Base-by-base conservation (phyloP, 2,113 vertebrate species). In the Chamaea fasciata region DNA sequence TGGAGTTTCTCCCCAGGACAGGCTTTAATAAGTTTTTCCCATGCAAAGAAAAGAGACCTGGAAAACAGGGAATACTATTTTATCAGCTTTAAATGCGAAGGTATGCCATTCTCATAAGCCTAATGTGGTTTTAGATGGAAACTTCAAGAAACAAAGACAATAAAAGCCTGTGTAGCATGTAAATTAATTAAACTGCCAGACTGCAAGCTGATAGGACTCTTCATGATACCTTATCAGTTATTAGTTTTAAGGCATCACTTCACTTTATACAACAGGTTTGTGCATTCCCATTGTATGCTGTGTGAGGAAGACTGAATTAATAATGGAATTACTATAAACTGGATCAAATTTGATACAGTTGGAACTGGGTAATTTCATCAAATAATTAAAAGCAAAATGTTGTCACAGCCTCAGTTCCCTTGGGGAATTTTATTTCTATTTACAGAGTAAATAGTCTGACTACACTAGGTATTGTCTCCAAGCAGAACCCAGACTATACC, bases 401-500 rank as follows among this genome's bases (percentile, higher is more conserved):
- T 88, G 23, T 33, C 1, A 0, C 47, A 92, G 49, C n/a, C 44
- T 90, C 5, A 5, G 10, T 78, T 74, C 30, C 16, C 49, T 63
- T 59, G 37, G 35, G 41, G 92, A 90, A 69, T 91, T 93, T 73
- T 85, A 27, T 94, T 96, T 92, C 94, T 95, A 23, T 96, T 91
- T 96, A 87, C 70, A 84, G 44, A 81, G 33, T 59, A 60, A 1
- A 24, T 59, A 90, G 73, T 53, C 30, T 77, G 65, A 59, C 18
- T 92, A 41, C 49, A 80, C 49, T 57, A 82, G 78, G 39, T 83
- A 88, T 87, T 94, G 89, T 92, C 74, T 92, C 70, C 28, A 96
- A 81, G 82, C 26, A 92, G 85, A 95, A 97, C 93, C 59, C 52
- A 76, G 63, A 67, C 44, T 42, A 15, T 19, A 46, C 37, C 70